phyloP scores from a whole-genome alignment of 2,797 vertebrate species.

The Taeniopygia guttata region DNA sequence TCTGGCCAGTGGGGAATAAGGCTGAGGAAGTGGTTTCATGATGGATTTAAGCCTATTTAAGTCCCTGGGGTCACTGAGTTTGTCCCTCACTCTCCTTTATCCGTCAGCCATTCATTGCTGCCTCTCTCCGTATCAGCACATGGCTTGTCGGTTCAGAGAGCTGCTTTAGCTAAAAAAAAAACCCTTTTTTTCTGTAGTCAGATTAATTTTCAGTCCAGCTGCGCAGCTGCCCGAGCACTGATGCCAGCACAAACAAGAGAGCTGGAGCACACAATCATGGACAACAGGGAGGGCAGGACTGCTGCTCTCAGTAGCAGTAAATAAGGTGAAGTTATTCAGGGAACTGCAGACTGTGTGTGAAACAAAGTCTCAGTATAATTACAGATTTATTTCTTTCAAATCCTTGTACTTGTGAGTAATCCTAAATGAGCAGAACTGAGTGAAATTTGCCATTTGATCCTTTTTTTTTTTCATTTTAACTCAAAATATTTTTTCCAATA shows the following conservation, averaged over 20 bases:
- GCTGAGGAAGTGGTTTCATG: conserved; percentile 22
- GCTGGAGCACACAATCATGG: background rate
- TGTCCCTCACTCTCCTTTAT: conserved; percentile 27
- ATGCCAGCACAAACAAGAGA: conserved; percentile 48
- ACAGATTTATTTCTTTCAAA: background rate
- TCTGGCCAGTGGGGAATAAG: background rate
- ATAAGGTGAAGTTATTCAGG: conserved; percentile 16
- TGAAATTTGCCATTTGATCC: background rate
- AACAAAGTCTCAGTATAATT: background rate
- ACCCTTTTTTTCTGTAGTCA: background rate
- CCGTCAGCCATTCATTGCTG: background rate
- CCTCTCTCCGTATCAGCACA: conserved; percentile 4
- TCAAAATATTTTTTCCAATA: background rate
- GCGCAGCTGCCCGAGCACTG: conserved; percentile 29
- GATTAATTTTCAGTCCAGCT: conserved; percentile 53
- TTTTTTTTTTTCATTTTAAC: background rate
- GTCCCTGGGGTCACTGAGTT: background rate
- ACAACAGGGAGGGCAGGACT: background rate
- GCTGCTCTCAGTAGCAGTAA: conserved; percentile 1
- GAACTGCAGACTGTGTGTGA: background rate
- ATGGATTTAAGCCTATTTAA: conserved; percentile 48
- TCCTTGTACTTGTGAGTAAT: background rate
- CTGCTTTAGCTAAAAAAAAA: background rate
- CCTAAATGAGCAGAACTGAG: background rate
- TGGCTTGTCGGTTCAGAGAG: conserved; percentile 7